Evolutionary conservation across 2,113 vertebrate species (phyloP).

Genomic region (Aphyosemion australe): DNA sequence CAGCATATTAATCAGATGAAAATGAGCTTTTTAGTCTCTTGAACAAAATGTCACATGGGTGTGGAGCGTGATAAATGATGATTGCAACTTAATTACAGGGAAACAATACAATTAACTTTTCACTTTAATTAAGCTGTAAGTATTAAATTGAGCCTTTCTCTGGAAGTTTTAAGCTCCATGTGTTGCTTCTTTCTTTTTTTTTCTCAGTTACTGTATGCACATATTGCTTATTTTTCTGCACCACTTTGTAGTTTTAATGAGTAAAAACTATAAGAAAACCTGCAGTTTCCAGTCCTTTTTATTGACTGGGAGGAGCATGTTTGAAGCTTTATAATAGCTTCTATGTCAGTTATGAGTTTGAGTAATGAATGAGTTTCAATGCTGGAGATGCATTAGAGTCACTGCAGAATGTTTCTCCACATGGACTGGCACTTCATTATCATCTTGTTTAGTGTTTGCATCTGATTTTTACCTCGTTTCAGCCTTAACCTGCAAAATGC

Average conservation of each 20-base stretch:
- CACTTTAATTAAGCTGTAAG: slow-evolving; percentile 32
- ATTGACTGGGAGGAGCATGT: slow-evolving; percentile 16
- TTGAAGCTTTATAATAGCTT: background rate
- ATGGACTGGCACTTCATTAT: too few species aligned
- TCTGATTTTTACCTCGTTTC: background rate
- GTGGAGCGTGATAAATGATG: slow-evolving; percentile 36
- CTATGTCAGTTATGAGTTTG: slow-evolving; percentile 12
- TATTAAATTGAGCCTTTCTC: background rate
- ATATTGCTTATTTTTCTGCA: slow-evolving; percentile 39
- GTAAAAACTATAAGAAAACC: slow-evolving; percentile 29
- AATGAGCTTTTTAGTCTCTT: slow-evolving; percentile 25
- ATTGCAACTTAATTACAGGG: slow-evolving; percentile 44
- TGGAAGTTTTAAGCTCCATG: background rate
- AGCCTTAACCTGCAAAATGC: too few species aligned
- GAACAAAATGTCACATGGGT: slow-evolving; percentile 14
- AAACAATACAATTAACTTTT: slow-evolving; percentile 42
- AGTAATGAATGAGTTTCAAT: slow-evolving; percentile 11
- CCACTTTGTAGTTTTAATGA: slow-evolving; percentile 6
- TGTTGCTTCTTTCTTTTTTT: background rate
- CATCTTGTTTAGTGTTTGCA: background rate
- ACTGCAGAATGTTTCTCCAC: too few species aligned
- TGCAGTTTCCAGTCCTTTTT: slow-evolving; percentile 14
- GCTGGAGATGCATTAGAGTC: slow-evolving; percentile 17
- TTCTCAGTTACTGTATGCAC: background rate
- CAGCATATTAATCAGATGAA: slow-evolving; percentile 20